Evolutionary conservation across 2,113 vertebrate genomes (phyloP), one percentile per base, ranked within the genome.

Genomic region (Plecotus auritus): DNA sequence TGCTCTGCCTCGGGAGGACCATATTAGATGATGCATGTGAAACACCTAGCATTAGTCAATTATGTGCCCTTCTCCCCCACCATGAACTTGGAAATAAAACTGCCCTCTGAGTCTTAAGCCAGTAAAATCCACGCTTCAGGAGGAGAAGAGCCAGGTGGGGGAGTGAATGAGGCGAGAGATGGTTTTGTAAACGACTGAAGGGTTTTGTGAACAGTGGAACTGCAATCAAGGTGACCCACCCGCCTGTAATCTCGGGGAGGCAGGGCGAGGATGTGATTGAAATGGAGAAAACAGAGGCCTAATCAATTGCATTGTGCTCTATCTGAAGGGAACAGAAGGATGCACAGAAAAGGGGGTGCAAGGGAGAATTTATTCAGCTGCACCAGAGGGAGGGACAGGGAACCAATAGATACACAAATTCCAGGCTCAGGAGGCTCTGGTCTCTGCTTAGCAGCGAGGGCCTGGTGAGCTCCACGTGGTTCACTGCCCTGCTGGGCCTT

Each of bases 271-370:
- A 94, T 97, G 93, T 97, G 97, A 97, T 95, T 97, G 97, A 97
- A 97, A 97, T 80, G 61, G 96, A 96, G 96, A 97, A 96, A 95
- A 92, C 96, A 80, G 85, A 73, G 83, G 93, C 76, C 93, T 97
- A 97, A 97, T 97, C 97, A 97, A 97, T 97, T 96, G 96, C 95
- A 97, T 97, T 97, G 97, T 97, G 95, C 93, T 97, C 95, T 97
- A 94, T 96, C 95, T 92, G 95, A 82, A 95, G 88, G 92, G 88
- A 97, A 96, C 92, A 97, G 97, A 92, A 97, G 94, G 94, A 59
- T 69, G 78, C 26, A 78, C 64, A 73, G 77, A 84, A 95, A 93
- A 66, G 73, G 88, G 88, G 96, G 90, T 92, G 42, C 90, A 35
- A 77, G 22, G 73, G 78, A 94, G 91, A 83, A 67, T 93, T 92